These are phyloP conservation scores for Amphipyra tragopoginis DNA, from an alignment of 2,888 invertebrate genomes.

Conservation along the genomic window DNA sequence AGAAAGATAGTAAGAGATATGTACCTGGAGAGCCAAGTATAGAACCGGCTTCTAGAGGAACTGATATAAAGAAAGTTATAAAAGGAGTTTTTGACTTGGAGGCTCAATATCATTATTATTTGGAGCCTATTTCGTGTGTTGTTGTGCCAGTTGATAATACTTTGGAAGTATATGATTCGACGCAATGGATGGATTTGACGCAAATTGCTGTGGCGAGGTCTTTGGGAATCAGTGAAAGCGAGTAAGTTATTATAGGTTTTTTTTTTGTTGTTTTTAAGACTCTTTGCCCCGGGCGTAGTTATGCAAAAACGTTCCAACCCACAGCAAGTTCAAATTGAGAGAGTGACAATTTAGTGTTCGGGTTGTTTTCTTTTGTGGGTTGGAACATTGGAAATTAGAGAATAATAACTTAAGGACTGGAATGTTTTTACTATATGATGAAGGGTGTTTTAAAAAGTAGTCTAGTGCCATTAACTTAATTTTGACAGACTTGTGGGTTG, in stretches of 20 bases:
- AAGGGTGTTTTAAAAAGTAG: too few relatives aligned
- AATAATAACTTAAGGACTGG: too few relatives aligned
- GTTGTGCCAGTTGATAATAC: conserved; percentile 92
- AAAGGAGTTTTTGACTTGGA: conserved; percentile 91
- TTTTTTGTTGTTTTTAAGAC: too few relatives aligned
- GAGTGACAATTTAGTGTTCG: too few relatives aligned
- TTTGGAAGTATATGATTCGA: conserved; percentile 91
- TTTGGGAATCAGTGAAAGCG: conserved; percentile 89
- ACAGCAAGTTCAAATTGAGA: too few relatives aligned
- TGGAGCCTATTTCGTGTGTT: conserved; percentile 92
- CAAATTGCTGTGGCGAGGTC: conserved; percentile 90
- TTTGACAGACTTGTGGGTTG: too few relatives aligned
- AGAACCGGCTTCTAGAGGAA: conserved; percentile 73
- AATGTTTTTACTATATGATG: too few relatives aligned
- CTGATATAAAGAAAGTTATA: conserved; percentile 79
- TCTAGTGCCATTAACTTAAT: too few relatives aligned
- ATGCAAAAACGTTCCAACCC: too few relatives aligned
- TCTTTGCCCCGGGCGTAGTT: too few relatives aligned
- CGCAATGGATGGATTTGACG: conserved; percentile 91
- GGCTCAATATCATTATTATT: conserved; percentile 93
- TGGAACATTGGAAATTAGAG: too few relatives aligned
- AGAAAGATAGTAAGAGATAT: conserved; percentile 81
- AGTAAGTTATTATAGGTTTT: conserved; percentile 74
- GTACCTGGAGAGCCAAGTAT: conserved; percentile 65
- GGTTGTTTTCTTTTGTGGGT: too few relatives aligned